phyloP scores from a whole-genome alignment of 1,140 invertebrate species.

The Drosophila tsacasi region DNA sequence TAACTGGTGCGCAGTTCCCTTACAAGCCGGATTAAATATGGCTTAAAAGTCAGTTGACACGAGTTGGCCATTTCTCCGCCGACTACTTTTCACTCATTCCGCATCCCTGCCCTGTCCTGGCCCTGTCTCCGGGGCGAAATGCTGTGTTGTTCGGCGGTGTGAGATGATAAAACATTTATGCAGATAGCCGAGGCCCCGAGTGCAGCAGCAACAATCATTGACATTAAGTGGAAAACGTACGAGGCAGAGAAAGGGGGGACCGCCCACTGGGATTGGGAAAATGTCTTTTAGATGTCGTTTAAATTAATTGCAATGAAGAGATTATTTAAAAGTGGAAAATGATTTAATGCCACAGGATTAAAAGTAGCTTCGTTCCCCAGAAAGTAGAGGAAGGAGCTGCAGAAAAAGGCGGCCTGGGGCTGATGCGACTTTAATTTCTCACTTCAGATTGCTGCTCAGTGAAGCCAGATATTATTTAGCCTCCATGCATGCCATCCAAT shows the following conservation, averaged over 20 bases:
- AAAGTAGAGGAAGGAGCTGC: neutral
- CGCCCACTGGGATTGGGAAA: constrained; percentile 29
- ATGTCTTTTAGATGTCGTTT: constrained; percentile 74
- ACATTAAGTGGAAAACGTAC: constrained; percentile 66
- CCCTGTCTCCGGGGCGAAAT: constrained; percentile 38
- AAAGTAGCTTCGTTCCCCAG: neutral
- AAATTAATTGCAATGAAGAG: constrained; percentile 69
- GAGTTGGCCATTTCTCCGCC: constrained; percentile 77
- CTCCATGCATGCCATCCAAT: constrained; percentile 17
- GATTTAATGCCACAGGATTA: constrained; percentile 30
- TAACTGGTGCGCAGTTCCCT: constrained; percentile 68
- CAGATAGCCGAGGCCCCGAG: constrained; percentile 55
- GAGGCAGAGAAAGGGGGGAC: neutral
- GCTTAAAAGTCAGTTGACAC: constrained; percentile 82
- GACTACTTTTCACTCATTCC: constrained; percentile 33
- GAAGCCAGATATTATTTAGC: constrained; percentile 5
- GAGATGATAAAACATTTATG: constrained; percentile 82
- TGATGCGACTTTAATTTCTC: neutral
- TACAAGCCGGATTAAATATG: constrained; percentile 79
- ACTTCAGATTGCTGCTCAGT: neutral
- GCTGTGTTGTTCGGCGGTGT: constrained; percentile 60
- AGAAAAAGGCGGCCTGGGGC: constrained; percentile 1
- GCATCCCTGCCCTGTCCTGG: constrained; percentile 1
- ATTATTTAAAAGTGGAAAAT: constrained; percentile 28
- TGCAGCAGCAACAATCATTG: constrained; percentile 63